Evolutionary conservation across 1,140 invertebrate genomes (phyloP).

Genomic region (Apis dorsata): DNA sequence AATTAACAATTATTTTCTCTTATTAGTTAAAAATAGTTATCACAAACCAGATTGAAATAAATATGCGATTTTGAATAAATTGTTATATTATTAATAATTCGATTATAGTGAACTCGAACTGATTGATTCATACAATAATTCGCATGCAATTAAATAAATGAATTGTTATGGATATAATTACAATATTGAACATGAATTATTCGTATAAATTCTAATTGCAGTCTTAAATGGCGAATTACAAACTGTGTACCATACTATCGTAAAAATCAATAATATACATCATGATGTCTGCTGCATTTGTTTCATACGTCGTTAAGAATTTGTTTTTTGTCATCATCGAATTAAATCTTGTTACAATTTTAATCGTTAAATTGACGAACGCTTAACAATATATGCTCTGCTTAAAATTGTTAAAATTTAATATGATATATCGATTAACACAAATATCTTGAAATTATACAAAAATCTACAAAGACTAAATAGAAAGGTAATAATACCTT

Average conservation of each 20-base stretch:
- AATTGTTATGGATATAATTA: too few species aligned
- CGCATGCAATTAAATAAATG: too few species aligned
- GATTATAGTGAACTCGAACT: too few species aligned
- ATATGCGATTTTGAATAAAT: not conserved
- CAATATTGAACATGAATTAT: too few species aligned
- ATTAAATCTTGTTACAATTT: not conserved
- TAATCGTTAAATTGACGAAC: not conserved
- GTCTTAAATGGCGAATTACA: not conserved
- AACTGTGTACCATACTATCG: not conserved
- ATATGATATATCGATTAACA: not conserved
- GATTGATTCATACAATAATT: too few species aligned
- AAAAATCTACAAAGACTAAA: not conserved
- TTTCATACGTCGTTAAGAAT: slow-evolving; percentile 27
- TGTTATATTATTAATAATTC: not conserved
- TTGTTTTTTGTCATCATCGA: not conserved
- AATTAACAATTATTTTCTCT: not conserved
- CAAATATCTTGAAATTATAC: not conserved
- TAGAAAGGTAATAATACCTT: slow-evolving; percentile 17
- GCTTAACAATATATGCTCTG: not conserved
- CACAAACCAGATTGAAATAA: not conserved
- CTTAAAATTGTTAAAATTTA: not conserved
- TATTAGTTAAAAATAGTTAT: not conserved
- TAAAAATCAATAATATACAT: slow-evolving; percentile 59
- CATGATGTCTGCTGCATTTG: slow-evolving; percentile 36
- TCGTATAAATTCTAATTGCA: too few species aligned